Percentiles rank a stretch among this genome's conserved stretches.
These are phyloP conservation scores for Gopherus flavomarginatus DNA, from an alignment of 2,113 vertebrate species.

Conservation along the genomic window DNA sequence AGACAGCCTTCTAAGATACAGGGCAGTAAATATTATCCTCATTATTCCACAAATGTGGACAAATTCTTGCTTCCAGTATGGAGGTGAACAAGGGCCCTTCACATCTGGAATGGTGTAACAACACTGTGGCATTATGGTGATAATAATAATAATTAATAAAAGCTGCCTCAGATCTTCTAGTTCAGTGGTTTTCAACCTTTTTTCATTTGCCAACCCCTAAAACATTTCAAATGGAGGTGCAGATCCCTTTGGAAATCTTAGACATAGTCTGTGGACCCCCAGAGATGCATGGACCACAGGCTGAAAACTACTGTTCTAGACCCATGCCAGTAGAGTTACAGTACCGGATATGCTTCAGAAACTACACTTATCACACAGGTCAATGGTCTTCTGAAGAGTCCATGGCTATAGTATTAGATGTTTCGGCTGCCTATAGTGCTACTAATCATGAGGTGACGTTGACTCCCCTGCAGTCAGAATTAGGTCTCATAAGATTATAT, in stretches of 20 bases:
- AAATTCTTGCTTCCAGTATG: not conserved
- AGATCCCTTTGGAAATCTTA: too few relatives aligned
- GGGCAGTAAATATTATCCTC: not conserved
- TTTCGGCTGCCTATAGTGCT: conserved; percentile 28
- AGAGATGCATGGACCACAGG: not conserved
- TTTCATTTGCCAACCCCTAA: too few relatives aligned
- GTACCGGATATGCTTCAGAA: conserved; percentile 55
- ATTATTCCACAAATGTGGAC: not conserved
- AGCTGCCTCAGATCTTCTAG: not conserved
- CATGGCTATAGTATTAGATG: conserved; percentile 21
- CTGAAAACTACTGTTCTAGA: conserved; percentile 36
- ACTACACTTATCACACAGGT: conserved; percentile 37
- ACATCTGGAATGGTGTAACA: not conserved
- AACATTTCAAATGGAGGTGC: too few relatives aligned
- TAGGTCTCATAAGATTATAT: not conserved
- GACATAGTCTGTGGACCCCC: too few relatives aligned
- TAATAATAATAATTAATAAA: not conserved
- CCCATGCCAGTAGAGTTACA: conserved; percentile 43
- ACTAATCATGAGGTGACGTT: not conserved
- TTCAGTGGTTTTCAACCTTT: too few relatives aligned
- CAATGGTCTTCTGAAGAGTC: conserved; percentile 13
- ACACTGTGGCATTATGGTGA: not conserved
- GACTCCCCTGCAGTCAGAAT: not conserved
- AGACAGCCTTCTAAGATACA: not conserved
- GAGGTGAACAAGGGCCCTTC: not conserved